phyloP scores from a whole-genome alignment of 2,113 vertebrate species.

The Rattus norvegicus region DNA sequence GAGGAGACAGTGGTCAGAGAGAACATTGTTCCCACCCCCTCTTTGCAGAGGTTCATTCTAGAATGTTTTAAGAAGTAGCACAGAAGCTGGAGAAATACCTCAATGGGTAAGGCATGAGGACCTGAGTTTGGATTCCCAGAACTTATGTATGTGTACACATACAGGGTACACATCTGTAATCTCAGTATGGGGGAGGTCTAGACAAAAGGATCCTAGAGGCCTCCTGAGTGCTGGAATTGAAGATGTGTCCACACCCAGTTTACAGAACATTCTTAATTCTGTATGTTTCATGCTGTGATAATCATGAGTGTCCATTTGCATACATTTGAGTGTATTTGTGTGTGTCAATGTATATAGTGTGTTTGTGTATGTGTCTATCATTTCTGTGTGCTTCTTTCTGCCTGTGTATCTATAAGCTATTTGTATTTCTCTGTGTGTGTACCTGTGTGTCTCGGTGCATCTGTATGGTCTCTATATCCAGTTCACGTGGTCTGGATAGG shows the following conservation, averaged over 20 bases:
- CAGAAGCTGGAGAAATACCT: neutral
- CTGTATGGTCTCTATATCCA: neutral
- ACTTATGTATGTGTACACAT: too few relatives aligned
- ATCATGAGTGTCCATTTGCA: neutral
- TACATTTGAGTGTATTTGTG: neutral
- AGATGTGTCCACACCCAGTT: neutral
- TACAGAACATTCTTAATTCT: neutral
- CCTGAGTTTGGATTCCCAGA: neutral
- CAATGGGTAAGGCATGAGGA: neutral
- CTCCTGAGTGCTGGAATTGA: neutral
- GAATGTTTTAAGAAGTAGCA: neutral
- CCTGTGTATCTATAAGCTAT: neutral
- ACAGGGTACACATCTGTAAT: neutral
- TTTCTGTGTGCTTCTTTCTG: neutral
- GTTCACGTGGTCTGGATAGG: neutral
- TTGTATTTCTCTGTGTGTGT: neutral
- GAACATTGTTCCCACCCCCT: neutral
- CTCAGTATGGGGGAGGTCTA: neutral
- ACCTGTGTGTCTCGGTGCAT: neutral
- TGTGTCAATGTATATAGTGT: accelerated
- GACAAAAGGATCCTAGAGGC: neutral
- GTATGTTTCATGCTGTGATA: neutral
- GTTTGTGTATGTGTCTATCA: neutral
- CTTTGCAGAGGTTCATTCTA: neutral
- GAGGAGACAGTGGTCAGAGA: too few relatives aligned